These are phyloP conservation scores for Coronaproctus castanopsis DNA, from an alignment of 2,888 invertebrate species.

Conservation along the genomic window DNA sequence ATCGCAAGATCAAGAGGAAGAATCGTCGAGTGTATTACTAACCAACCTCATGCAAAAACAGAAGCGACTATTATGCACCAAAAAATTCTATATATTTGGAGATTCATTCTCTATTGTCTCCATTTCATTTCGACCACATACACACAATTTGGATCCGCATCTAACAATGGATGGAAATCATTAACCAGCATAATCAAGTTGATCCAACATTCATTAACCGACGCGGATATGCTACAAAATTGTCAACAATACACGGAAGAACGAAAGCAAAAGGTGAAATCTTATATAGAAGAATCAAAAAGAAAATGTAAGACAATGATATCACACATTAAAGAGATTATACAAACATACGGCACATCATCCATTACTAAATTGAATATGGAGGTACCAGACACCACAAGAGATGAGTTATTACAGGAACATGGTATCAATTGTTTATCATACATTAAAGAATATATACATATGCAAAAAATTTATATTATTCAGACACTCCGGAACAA, in stretches of 20 bases:
- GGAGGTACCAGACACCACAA: background rate
- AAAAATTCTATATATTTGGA: background rate
- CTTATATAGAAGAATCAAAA: background rate
- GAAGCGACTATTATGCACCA: background rate
- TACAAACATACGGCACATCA: background rate
- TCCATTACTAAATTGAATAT: background rate
- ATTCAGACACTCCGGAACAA: no score
- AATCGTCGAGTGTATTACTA: background rate
- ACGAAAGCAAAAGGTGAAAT: background rate
- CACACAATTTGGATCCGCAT: background rate
- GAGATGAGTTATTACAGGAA: background rate
- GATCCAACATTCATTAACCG: no score
- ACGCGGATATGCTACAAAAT: background rate
- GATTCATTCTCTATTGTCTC: background rate
- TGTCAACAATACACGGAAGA: background rate
- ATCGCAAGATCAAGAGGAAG: background rate
- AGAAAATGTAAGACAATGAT: background rate
- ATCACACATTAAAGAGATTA: background rate
- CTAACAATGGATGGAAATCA: background rate
- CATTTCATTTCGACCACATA: background rate
- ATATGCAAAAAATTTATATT: background rate
- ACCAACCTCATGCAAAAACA: background rate
- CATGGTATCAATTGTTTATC: background rate
- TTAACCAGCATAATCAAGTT: background rate
- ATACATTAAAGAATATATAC: background rate